phyloP scores from a whole-genome alignment of 1,140 invertebrate genomes.

The Ericerus pela region DNA sequence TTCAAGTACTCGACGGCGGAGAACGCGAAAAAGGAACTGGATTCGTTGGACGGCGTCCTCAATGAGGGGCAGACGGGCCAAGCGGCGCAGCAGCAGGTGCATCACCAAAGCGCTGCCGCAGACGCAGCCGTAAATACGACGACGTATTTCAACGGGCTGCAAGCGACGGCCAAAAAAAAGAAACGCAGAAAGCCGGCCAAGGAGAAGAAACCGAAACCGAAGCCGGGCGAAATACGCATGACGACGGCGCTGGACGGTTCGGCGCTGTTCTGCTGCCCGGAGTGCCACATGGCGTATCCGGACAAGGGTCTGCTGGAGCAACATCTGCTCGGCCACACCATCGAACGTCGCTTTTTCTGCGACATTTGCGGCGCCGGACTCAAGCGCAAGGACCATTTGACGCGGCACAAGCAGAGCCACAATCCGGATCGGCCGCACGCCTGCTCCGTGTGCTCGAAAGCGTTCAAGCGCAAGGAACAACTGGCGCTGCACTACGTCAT shows the following conservation, averaged over 20 bases:
- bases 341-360: conserved; percentile 31
- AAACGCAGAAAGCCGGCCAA: conserved; percentile 66
- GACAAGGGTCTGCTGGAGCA: conserved; percentile 66
- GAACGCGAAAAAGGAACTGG: conserved; percentile 51
- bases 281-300: conserved; percentile 72
- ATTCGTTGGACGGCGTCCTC: conserved; percentile 14
- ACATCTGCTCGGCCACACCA: conserved; percentile 47
- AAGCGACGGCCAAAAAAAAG: conserved; percentile 49
- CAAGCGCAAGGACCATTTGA: conserved; percentile 37
- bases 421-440: conserved; percentile 38
- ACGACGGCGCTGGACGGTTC: conserved; percentile 69
- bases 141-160: conserved; percentile 27
- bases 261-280: conserved; percentile 67
- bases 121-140: conserved; percentile 19
- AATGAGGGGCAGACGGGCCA: conserved; percentile 14
- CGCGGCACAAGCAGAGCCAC: conserved; percentile 37
- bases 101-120: conserved; percentile 14
- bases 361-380: conserved; percentile 38
- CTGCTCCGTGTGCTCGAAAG: conserved; percentile 37
- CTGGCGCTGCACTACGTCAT: conserved; percentile 39
- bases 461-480: conserved; percentile 40
- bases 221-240: conserved; percentile 64
- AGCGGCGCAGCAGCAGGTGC: neutral
- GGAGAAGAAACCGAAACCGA: conserved; percentile 61
- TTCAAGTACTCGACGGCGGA: conserved; percentile 70